phyloP scores from a whole-genome alignment of 2,888 invertebrate species.

The Mythimna lalbum region DNA sequence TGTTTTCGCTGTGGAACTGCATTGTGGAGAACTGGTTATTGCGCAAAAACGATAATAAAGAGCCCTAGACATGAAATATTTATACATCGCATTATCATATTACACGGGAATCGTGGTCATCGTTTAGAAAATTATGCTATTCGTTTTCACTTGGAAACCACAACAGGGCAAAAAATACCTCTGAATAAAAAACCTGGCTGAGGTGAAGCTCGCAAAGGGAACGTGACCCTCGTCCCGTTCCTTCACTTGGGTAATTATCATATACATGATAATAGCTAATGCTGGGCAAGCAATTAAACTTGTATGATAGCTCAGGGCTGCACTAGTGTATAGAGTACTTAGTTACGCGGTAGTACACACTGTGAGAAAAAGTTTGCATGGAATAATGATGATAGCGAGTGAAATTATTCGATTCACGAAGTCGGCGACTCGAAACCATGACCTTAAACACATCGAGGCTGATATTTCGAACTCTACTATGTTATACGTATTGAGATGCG shows the following conservation, averaged over 20 bases:
- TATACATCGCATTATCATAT: constrained; percentile 90
- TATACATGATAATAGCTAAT: constrained; percentile 54
- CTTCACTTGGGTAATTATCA: constrained; percentile 66
- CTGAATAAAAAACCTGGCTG: constrained; percentile 58
- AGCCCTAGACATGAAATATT: constrained; percentile 87
- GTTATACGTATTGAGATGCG: constrained; percentile 68
- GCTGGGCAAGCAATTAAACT: constrained; percentile 47
- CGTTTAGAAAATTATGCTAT: constrained; percentile 88
- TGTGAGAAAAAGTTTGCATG: constrained; percentile 39
- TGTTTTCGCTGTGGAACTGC: constrained; percentile 80
- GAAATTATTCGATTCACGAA: constrained; percentile 56
- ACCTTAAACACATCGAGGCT: constrained; percentile 53
- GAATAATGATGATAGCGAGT: constrained; percentile 31
- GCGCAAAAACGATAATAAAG: constrained; percentile 86
- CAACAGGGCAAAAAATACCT: constrained; percentile 71
- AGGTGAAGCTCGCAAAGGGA: constrained; percentile 61
- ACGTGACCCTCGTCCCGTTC: constrained; percentile 69
- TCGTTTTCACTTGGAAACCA: constrained; percentile 86
- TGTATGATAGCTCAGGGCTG: constrained; percentile 44
- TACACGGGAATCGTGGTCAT: constrained; percentile 89
- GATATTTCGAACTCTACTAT: constrained; percentile 59
- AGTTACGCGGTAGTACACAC: constrained; percentile 30
- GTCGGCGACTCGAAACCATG: constrained; percentile 33
- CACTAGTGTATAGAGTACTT: constrained; percentile 26
- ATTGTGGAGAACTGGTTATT: constrained; percentile 83